These are phyloP conservation scores for Aplocera efformata DNA, from an alignment of 2,888 invertebrate genomes.

Conservation along the genomic window DNA sequence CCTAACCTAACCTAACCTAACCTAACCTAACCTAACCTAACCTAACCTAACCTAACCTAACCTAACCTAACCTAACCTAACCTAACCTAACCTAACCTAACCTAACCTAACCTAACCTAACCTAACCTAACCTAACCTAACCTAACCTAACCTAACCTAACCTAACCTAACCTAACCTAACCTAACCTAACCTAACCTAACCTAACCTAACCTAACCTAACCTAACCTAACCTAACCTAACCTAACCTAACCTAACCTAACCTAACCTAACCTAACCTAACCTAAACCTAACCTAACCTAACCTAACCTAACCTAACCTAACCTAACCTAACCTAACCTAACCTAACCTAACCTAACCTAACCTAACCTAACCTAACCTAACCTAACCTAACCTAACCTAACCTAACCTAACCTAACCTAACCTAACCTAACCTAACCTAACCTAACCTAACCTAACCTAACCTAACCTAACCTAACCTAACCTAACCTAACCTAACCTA, in stretches of 20 bases:
- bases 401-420: conserved; percentile 26
- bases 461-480: conserved; percentile 15
- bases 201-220: conserved; percentile 19
- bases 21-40: conserved; percentile 19
- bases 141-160: conserved; percentile 22
- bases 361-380: conserved; percentile 22
- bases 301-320: conserved; percentile 17
- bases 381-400: conserved; percentile 24
- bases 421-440: conserved; percentile 26
- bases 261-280: too few relatives aligned
- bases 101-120: conserved; percentile 20
- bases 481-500: conserved; percentile 10
- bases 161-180: conserved; percentile 24
- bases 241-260: conserved; percentile 21
- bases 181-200: conserved; percentile 20
- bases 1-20: conserved; percentile 19
- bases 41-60: conserved; percentile 24
- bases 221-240: conserved; percentile 21
- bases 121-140: conserved; percentile 24
- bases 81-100: conserved; percentile 23
- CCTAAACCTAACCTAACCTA: conserved; percentile 16
- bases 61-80: conserved; percentile 23
- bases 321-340: conserved; percentile 19
- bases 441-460: conserved; percentile 25
- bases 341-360: conserved; percentile 21